Conservation (phyloP, 2,113 vertebrate genomes). For the Oncorhynchus tshawytscha region DNA sequence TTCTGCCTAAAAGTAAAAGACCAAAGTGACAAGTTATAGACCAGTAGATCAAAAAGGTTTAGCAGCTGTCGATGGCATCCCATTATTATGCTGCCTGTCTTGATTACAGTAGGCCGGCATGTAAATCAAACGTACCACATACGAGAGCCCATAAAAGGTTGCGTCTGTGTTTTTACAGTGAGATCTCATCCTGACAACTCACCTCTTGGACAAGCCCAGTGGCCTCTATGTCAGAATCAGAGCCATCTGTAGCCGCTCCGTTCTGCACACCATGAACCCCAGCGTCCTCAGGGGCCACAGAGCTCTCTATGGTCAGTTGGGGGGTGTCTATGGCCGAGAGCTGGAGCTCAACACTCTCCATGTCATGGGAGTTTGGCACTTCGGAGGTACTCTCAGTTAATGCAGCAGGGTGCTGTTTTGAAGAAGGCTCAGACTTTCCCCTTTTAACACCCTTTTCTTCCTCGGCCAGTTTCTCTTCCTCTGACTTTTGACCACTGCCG, state of each 20-base stretch:
- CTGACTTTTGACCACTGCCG: conserved; percentile 3
- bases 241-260: conserved; percentile 30
- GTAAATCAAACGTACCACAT: too few species aligned
- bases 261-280: conserved; percentile 48
- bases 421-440: conserved; percentile 10
- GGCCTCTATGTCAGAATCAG: conserved; percentile 22
- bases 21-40: background rate
- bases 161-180: too few species aligned
- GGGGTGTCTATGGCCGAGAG: conserved; percentile 34
- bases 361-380: conserved; percentile 53
- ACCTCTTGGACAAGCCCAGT: conserved; percentile 46
- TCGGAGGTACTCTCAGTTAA: conserved; percentile 61
- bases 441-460: conserved; percentile 35
- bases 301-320: conserved; percentile 56
- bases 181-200: background rate
- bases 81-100: too few species aligned
- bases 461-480: conserved; percentile 15
- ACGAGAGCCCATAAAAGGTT: too few species aligned
- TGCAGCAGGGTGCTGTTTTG: background rate
- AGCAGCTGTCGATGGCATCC: too few species aligned
- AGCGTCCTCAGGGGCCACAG: background rate
- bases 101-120: too few species aligned
- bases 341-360: conserved; percentile 60
- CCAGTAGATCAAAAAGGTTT: too few species aligned
- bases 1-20: conserved; percentile 32